Evolutionary conservation across 2,113 vertebrate genomes (phyloP), one percentile per base, ranked within the genome.

Genomic region (Panthera leo): DNA sequence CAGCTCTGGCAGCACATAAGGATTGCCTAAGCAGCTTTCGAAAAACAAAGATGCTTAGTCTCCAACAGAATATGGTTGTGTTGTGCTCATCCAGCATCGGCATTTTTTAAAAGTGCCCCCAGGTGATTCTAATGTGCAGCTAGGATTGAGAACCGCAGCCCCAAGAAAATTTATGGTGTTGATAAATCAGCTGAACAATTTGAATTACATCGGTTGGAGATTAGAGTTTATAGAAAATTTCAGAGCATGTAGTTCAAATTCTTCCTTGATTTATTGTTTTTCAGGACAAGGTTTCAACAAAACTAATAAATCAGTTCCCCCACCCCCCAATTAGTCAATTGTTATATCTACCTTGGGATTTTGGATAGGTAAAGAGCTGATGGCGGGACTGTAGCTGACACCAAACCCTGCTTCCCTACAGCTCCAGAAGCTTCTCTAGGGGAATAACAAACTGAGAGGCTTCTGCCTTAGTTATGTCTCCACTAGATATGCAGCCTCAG

Each of bases 101-200:
- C 63, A 76, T 27, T 92, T 89, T 83, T 80, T 71, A 36, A 82
- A 83, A 79, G 19, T n/a, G 1, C 51, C 19, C 19, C 13, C 48
- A 29, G 34, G 19, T 92, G 73, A 95, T 67, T 94, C 53, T 91
- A 93, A 84, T 42, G 9, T 65, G 48, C 31, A 87, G n/a, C 55
- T 36, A 86, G 10, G 34, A 95, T 27, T 89, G 67, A 93, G 73
- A 97, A 78, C 25, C 18, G 91, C 5, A 92, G 23, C 34, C 29
- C 34, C 39, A 39, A 71, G 39, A 95, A 93, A 97, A 94, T 84
- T 42, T 95, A 86, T 86, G 48, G 31, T 68, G 78, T 83, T 86
- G 71, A 89, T 83, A 91, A 95, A 90, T 93, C 78, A 94, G 68
- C 31, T 82, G 76, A 95, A 94, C 19, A 71, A 96, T n/a, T 91